Conservation (phyloP, 2,113 vertebrate genomes). For the Lonchura striata region DNA sequence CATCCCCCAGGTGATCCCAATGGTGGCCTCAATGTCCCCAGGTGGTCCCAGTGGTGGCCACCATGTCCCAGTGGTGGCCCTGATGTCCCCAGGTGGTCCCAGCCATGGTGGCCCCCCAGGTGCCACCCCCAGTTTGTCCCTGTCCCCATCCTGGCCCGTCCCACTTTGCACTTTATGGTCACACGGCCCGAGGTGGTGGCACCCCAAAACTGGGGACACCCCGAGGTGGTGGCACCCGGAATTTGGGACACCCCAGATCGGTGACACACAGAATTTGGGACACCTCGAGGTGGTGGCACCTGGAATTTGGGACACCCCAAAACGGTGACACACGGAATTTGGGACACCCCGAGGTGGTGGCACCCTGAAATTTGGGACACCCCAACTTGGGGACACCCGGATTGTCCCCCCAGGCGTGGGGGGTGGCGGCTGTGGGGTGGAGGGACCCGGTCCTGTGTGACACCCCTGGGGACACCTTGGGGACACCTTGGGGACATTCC, state of each 20-base stretch:
- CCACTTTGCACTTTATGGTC: conserved; percentile 66
- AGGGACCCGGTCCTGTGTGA: not conserved
- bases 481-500: not conserved
- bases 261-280: no score
- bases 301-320: no score
- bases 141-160: not conserved
- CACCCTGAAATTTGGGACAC: not conserved
- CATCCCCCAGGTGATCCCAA: no score
- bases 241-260: not conserved
- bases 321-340: no score
- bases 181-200: not conserved
- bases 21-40: no score
- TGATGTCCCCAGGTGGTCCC: not conserved
- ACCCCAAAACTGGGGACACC: not conserved
- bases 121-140: not conserved
- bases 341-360: not conserved
- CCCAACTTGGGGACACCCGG: rapidly evolving
- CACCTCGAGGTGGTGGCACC: not conserved
- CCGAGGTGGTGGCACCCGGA: not conserved
- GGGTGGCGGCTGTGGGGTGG: not conserved
- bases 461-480: not conserved
- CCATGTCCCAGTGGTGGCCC: not conserved
- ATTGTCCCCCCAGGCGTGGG: not conserved
- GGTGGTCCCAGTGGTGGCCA: not conserved
- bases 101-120: not conserved